Conservation (phyloP, 2,113 vertebrate genomes). For the Phrynocephalus versicolor region DNA sequence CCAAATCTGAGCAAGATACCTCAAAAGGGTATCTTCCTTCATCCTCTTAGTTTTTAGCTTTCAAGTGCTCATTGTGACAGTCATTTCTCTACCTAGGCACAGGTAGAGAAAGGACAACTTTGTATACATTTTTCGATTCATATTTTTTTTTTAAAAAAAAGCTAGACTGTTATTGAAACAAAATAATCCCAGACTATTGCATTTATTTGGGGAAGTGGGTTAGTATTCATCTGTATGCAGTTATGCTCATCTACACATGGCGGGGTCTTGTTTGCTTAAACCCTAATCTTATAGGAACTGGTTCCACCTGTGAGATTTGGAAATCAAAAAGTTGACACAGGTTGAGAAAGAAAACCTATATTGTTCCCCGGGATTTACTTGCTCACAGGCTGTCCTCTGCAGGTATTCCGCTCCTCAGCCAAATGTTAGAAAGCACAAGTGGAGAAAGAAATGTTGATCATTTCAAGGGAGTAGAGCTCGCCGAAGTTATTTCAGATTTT, state of each 20-base stretch:
- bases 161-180: neutral
- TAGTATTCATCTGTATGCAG: neutral
- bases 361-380: neutral
- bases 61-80: neutral
- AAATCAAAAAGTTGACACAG: neutral
- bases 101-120: neutral
- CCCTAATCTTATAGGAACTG: neutral
- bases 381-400: neutral
- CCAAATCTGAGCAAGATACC: no score
- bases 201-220: neutral
- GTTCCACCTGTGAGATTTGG: neutral
- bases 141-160: neutral
- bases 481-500: neutral
- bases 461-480: neutral
- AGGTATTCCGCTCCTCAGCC: neutral
- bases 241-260: neutral
- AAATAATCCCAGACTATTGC: neutral
- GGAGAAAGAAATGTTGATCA: neutral
- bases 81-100: neutral
- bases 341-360: neutral
- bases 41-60: neutral
- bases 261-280: neutral
- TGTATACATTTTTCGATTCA: neutral
- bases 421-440: neutral
- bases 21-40: neutral